phyloP scores from a whole-genome alignment of 2,113 vertebrate species.

The Sitta europaea region DNA sequence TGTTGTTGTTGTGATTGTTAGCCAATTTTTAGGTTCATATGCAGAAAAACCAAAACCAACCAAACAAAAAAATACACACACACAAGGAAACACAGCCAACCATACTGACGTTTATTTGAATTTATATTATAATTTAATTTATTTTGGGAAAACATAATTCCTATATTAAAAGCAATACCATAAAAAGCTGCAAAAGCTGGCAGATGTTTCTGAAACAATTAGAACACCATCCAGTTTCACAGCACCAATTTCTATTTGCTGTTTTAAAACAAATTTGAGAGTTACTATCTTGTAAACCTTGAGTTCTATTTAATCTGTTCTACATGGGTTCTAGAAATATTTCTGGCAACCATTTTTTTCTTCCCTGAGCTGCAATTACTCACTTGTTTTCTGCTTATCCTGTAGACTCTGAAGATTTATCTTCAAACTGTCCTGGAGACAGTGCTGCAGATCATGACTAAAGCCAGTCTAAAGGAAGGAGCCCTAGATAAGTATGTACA shows the following conservation, averaged over 20 bases:
- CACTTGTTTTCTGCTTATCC: neutral
- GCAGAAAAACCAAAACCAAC: neutral
- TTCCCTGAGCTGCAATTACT: neutral
- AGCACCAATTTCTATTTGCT: neutral
- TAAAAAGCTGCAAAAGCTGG: neutral
- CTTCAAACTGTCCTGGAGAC: slow-evolving; percentile 87
- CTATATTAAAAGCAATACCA: neutral
- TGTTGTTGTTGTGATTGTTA: neutral
- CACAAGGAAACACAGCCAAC: neutral
- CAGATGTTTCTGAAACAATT: neutral
- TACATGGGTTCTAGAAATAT: neutral
- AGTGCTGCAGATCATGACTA: slow-evolving; percentile 87
- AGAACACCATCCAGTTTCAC: neutral
- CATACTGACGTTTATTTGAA: neutral
- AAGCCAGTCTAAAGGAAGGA: slow-evolving; percentile 20
- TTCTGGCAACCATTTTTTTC: neutral
- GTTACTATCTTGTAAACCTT: neutral
- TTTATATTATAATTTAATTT: neutral
- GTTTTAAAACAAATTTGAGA: neutral
- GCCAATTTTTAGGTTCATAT: neutral
- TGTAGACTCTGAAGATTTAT: slow-evolving; percentile 86
- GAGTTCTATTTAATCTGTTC: neutral
- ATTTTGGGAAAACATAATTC: neutral
- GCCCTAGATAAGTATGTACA: neutral
- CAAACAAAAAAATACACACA: neutral